phyloP scores from a whole-genome alignment of 2,113 vertebrate species.

The Carassius gibelio region DNA sequence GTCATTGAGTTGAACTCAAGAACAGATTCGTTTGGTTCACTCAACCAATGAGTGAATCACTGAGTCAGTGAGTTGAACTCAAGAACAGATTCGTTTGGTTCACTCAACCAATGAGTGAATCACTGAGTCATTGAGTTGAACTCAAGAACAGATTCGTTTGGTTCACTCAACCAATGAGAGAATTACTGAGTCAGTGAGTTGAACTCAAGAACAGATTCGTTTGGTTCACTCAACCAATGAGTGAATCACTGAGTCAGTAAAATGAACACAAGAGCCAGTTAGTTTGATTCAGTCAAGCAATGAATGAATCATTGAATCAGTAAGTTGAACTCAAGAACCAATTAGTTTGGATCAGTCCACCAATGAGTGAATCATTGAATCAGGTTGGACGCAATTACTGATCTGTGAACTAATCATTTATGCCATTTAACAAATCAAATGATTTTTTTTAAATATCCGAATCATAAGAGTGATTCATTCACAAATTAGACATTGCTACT shows the following conservation, averaged over 20 bases:
- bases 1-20: not conserved
- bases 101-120: no score
- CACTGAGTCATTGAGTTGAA: not conserved
- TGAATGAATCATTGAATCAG: no score
- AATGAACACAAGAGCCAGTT: no score
- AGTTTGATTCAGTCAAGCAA: no score
- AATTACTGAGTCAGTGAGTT: not conserved
- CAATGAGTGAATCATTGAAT: not conserved
- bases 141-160: not conserved
- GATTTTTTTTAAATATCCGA: not conserved
- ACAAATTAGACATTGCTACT: not conserved
- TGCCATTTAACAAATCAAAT: not conserved
- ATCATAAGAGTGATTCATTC: not conserved
- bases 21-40: not conserved
- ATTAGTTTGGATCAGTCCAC: not conserved
- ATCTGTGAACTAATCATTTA: no score
- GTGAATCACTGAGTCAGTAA: not conserved
- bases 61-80: not conserved
- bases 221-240: no score
- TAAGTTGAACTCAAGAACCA: not conserved
- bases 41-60: not conserved
- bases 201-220: not conserved
- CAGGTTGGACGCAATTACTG: not conserved
- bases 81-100: not conserved
- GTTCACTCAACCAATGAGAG: not conserved